Conservation (phyloP, 2,888 invertebrate species). For the Neoaliturus tenellus region DNA sequence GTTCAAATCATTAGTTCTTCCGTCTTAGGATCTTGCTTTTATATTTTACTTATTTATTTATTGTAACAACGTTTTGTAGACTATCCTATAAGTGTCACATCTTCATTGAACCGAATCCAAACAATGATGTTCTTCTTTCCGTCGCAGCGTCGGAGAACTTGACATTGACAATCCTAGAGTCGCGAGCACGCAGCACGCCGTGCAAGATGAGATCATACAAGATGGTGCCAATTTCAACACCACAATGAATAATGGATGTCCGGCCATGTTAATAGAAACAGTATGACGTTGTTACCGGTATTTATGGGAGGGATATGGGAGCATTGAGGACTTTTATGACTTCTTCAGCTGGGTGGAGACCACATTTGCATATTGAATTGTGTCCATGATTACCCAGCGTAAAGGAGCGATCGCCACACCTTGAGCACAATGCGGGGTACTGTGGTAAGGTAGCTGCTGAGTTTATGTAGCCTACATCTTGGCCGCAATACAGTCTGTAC, state of each 20-base stretch:
- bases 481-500: too few species aligned
- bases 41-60: too few species aligned
- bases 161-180: too few species aligned
- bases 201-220: slow-evolving; percentile 22
- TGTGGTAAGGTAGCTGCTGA: not conserved
- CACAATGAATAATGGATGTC: slow-evolving; percentile 25
- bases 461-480: not conserved
- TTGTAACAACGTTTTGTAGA: too few species aligned
- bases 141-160: too few species aligned
- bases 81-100: too few species aligned
- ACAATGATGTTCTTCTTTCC: too few species aligned
- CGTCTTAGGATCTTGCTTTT: too few species aligned
- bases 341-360: slow-evolving; percentile 32
- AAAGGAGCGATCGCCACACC: slow-evolving; percentile 11
- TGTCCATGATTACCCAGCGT: slow-evolving; percentile 5
- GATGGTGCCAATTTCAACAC: slow-evolving; percentile 27
- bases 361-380: slow-evolving; percentile 39
- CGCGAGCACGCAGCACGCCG: not conserved
- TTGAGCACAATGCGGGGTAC: not conserved
- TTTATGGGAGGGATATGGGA: slow-evolving; percentile 31
- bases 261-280: slow-evolving; percentile 32
- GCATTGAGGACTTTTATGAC: slow-evolving; percentile 44
- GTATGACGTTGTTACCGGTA: slow-evolving; percentile 31
- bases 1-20: too few species aligned
- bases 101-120: too few species aligned